Base-by-base conservation (phyloP, 2,888 invertebrate species). In the Caradrina kadenii region DNA sequence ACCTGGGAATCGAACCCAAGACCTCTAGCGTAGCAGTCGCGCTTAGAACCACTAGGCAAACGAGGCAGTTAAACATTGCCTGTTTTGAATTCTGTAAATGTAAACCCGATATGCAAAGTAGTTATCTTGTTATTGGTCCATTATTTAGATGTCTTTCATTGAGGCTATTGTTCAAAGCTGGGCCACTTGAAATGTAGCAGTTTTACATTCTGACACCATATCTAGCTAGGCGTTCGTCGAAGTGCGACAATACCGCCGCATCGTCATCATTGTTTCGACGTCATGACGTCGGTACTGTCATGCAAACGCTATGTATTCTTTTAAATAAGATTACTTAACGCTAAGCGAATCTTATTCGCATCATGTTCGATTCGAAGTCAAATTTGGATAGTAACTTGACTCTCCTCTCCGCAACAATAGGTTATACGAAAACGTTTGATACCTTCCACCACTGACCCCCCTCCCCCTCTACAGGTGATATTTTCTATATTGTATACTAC, bases 101-200 rank as follows among this genome's bases (percentile, higher is more conserved):
- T 48, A 55, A 63, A 55, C 42, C 26, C 49, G 70, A 52, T 6
- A 42, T 49, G n/a, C 53, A 22, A 69, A 48, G 26, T 70, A 56
- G 26, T 21, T 63, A 2, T 63, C 6, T 60, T 69, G 45, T 69
- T 72, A 67, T 82, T 69, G 72, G 72, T 77, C 63, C 68, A 69
- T 66, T 52, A 65, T 69, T 66, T 53, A 62, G 56, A 67, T 17
- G 15, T 11, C 4, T 42, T 42, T 42, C 15, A 3, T 15, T 42
- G 42, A 2, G 42, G 42, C 15, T 42, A 4, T 15, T 0, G 13
- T 42, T 42, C 2, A 15, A 11, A 42, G 42, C 42, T 35, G 35
- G 8, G 35, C 35, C 7, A 13, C 39, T 13, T 3, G 39, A 2
- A 39, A 39, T 39, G 4, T 13, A 39, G 39, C 11, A 39, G 2